These are phyloP conservation scores for Coleophora flavipennella DNA, from an alignment of 2,888 invertebrate species.

Conservation along the genomic window DNA sequence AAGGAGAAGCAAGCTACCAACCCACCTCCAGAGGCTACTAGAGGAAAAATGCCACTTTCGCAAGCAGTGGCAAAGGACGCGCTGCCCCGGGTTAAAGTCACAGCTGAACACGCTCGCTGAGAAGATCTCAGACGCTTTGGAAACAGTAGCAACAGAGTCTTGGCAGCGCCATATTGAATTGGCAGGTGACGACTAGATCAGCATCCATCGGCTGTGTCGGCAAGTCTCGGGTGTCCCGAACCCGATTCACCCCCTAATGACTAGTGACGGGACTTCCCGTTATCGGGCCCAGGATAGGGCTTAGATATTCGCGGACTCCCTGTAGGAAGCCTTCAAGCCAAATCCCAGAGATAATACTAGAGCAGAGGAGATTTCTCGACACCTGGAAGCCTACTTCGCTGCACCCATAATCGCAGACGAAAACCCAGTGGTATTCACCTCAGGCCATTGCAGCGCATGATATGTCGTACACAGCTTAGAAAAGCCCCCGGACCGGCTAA, in stretches of 20 bases:
- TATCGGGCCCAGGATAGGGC: conserved; percentile 8
- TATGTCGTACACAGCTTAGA: neutral
- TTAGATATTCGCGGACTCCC: conserved; percentile 3
- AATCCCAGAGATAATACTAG: neutral
- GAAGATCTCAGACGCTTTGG: neutral
- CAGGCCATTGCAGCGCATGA: conserved; percentile 2
- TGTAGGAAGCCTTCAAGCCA: conserved; percentile 6
- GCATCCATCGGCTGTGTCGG: conserved; percentile 2
- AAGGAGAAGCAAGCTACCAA: neutral
- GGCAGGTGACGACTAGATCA: neutral
- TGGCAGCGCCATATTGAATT: conserved; percentile 2
- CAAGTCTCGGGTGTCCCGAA: too few relatives aligned
- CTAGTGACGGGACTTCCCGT: neutral
- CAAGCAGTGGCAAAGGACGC: conserved; percentile 1
- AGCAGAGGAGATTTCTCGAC: neutral
- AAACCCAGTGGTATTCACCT: conserved; percentile 7
- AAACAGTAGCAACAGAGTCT: neutral
- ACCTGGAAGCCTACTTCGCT: neutral
- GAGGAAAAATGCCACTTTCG: conserved; percentile 3
- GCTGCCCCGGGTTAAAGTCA: conserved; percentile 3
- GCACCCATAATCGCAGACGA: neutral
- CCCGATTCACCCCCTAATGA: conserved; percentile 1
- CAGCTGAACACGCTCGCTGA: neutral
- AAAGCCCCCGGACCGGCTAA: conserved; percentile 14
- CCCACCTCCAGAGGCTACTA: neutral